These are phyloP conservation scores for Kuschelorhynchus macadamiae DNA, from an alignment of 2,888 invertebrate genomes.

Conservation along the genomic window DNA sequence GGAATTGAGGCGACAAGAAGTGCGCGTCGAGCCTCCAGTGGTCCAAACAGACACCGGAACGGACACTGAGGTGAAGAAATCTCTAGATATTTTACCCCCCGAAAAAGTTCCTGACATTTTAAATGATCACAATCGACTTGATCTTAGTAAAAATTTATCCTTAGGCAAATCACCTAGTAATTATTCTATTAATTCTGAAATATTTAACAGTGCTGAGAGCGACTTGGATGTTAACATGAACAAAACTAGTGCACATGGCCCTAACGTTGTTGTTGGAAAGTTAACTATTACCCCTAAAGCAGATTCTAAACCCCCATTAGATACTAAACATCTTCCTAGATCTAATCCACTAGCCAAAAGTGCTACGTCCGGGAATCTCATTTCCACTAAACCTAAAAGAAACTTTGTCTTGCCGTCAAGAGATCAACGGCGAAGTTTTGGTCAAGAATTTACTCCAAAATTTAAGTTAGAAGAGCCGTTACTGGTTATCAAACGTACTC, in stretches of 20 bases:
- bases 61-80: constrained; percentile 80
- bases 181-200: constrained; percentile 61
- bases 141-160: constrained; percentile 28
- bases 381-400: constrained; percentile 54
- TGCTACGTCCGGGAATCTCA: constrained; percentile 55
- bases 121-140: constrained; percentile 42
- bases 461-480: constrained; percentile 62
- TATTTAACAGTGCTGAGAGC: constrained; percentile 66
- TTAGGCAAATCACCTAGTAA: constrained; percentile 62
- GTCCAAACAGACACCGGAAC: constrained; percentile 77
- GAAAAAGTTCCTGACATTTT: constrained; percentile 56
- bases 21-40: constrained; percentile 75
- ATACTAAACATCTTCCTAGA: constrained; percentile 37
- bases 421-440: constrained; percentile 62
- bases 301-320: constrained; percentile 18
- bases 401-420: constrained; percentile 64
- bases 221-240: constrained; percentile 61
- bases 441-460: constrained; percentile 64
- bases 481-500: constrained; percentile 67
- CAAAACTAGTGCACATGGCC: constrained; percentile 44
- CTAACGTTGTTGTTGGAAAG: constrained; percentile 55
- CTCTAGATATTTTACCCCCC: constrained; percentile 56
- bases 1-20: constrained; percentile 78
- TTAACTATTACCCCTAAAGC: constrained; percentile 48
- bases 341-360: constrained; percentile 55